phyloP scores from a whole-genome alignment of 2,797 vertebrate species.

The Nannoperca obscura region DNA sequence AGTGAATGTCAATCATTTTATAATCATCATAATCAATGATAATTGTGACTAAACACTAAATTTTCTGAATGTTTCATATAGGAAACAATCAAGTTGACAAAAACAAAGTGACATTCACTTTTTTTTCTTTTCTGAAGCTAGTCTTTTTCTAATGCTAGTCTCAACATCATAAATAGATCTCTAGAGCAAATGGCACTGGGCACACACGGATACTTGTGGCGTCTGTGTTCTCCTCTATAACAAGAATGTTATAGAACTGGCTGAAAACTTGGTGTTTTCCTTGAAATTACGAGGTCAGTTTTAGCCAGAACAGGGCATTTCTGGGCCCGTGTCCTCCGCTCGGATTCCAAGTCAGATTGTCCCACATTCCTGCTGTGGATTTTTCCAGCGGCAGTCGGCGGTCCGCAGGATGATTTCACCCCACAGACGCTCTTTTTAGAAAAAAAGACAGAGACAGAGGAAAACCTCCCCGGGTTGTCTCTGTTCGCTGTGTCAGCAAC shows the following conservation, averaged over 20 bases:
- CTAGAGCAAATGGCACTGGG: slow-evolving; percentile 6
- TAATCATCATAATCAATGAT: no score
- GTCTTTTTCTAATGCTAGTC: neutral
- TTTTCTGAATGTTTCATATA: neutral
- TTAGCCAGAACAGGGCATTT: slow-evolving; percentile 58
- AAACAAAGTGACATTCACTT: neutral
- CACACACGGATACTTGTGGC: slow-evolving; percentile 45
- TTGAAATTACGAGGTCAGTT: slow-evolving; percentile 61
- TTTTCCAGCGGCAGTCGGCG: slow-evolving; percentile 71
- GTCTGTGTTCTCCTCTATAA: slow-evolving; percentile 49
- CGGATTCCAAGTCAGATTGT: slow-evolving; percentile 66
- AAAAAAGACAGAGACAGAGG: slow-evolving; percentile 41
- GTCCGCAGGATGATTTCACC: slow-evolving; percentile 74
- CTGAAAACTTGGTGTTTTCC: slow-evolving; percentile 61
- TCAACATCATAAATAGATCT: slow-evolving; percentile 5
- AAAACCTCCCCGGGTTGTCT: slow-evolving; percentile 72
- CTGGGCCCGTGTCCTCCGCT: slow-evolving; percentile 47
- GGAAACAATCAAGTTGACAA: neutral
- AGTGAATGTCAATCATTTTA: neutral
- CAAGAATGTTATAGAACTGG: slow-evolving; percentile 56
- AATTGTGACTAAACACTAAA: neutral
- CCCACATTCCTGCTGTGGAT: slow-evolving; percentile 76
- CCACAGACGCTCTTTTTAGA: slow-evolving; percentile 55
- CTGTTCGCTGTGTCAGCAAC: slow-evolving; percentile 82
- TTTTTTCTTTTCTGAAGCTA: neutral